phyloP scores from a whole-genome alignment of 2,113 vertebrate genomes.

The Brienomyrus longianalis region DNA sequence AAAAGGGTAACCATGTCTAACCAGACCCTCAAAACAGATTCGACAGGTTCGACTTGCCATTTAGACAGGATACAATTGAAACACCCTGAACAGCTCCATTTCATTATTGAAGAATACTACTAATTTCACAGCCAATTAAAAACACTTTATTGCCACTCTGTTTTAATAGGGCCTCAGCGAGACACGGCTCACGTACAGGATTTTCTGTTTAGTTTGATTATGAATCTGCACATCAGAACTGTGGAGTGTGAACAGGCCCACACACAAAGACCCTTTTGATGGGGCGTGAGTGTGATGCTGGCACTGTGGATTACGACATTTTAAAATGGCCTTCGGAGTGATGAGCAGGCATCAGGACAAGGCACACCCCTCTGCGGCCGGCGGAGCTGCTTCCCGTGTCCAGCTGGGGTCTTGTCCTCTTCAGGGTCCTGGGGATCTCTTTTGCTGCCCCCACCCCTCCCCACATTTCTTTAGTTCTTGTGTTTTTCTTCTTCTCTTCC shows the following conservation, averaged over 20 bases:
- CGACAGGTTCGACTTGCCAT: neutral
- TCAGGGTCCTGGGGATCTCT: neutral
- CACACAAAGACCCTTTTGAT: neutral
- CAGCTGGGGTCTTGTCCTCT: too few relatives aligned
- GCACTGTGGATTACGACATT: neutral
- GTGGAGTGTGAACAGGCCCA: neutral
- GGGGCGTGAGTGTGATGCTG: neutral
- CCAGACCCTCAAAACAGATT: slow-evolving; percentile 29
- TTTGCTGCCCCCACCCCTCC: neutral
- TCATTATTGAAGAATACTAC: neutral
- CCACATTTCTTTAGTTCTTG: neutral
- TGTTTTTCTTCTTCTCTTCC: neutral
- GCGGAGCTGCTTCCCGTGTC: neutral
- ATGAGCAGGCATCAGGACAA: neutral
- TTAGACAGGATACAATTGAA: neutral
- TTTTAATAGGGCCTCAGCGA: neutral
- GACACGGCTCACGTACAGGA: neutral
- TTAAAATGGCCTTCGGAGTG: neutral
- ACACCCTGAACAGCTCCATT: neutral
- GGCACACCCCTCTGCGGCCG: neutral
- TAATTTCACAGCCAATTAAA: neutral
- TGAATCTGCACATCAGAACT: slow-evolving; percentile 14
- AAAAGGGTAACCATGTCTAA: slow-evolving; percentile 65
- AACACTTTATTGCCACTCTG: neutral
- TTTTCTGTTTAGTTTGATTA: slow-evolving; percentile 16